Evolutionary conservation across 2,888 invertebrate genomes (phyloP).

Genomic region (Heliconius cydno): DNA sequence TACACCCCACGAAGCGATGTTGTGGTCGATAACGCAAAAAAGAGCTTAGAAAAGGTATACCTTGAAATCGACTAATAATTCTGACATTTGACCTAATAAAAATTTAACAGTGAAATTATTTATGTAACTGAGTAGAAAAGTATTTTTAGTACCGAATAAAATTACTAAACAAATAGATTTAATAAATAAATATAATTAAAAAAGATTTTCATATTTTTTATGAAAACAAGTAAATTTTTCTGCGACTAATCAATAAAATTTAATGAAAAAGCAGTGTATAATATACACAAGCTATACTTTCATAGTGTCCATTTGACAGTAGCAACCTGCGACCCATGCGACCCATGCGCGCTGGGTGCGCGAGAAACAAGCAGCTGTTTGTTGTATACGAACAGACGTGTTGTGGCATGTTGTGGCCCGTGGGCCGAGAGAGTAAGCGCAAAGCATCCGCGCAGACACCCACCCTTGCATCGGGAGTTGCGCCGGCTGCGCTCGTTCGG

Average conservation of each 20-base stretch:
- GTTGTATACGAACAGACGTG: constrained; percentile 43
- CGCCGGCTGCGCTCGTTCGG: constrained; percentile 82
- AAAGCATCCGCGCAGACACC: constrained; percentile 66
- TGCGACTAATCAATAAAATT: neutral
- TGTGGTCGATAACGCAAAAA: neutral
- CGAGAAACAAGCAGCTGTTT: constrained; percentile 50
- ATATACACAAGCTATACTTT: neutral
- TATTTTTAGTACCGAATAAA: neutral
- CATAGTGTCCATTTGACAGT: neutral
- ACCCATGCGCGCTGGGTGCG: constrained; percentile 1
- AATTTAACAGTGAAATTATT: neutral
- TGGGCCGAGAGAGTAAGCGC: constrained; percentile 49
- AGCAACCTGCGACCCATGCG: constrained; percentile 46
- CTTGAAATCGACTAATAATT: neutral
- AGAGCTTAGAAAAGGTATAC: neutral
- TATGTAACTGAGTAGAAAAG: neutral
- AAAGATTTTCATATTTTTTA: neutral
- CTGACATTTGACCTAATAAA: neutral
- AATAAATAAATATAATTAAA: neutral
- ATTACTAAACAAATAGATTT: neutral
- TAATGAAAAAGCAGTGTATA: neutral
- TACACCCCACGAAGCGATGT: neutral
- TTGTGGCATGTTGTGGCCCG: constrained; percentile 23
- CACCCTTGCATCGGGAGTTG: constrained; percentile 82
- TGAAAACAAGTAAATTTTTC: neutral